Conservation (phyloP, 2,113 vertebrate species). For the human (Homo sapiens) region DNA sequence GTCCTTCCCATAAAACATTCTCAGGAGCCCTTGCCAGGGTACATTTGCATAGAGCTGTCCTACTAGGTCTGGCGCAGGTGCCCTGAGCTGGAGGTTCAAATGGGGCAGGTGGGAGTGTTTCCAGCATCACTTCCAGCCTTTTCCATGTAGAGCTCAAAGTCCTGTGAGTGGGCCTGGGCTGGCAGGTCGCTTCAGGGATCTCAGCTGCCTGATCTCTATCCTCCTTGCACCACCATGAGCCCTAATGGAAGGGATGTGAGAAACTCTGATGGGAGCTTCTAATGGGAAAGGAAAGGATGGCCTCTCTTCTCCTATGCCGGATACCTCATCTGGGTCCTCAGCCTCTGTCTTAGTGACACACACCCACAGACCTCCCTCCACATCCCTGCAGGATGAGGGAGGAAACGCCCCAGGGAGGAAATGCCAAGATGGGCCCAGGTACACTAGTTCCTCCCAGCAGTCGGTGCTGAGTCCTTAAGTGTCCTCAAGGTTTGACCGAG, state of each 20-base stretch:
- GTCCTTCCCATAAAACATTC: conserved; percentile 16
- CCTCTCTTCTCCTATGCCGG: background rate
- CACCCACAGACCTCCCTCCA: background rate
- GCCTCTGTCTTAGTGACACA: background rate
- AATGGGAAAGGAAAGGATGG: background rate
- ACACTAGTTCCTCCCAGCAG: too few relatives aligned
- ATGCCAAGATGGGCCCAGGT: background rate
- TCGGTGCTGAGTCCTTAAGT: background rate
- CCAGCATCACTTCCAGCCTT: background rate
- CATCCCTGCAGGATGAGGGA: background rate
- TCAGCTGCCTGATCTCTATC: background rate
- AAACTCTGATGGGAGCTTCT: background rate
- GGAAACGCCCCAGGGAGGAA: background rate
- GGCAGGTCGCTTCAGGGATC: background rate
- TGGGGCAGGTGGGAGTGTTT: background rate
- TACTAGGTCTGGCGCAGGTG: conserved; percentile 37
- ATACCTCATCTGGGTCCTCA: background rate
- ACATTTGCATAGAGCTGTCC: conserved; percentile 67
- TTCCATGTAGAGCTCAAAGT: background rate
- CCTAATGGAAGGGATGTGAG: background rate
- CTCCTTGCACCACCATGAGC: background rate
- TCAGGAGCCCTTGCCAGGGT: conserved; percentile 49
- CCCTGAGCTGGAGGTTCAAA: background rate
- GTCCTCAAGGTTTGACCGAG: background rate
- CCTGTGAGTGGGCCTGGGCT: background rate